Evolutionary conservation across 1,140 invertebrate species (phyloP).

Genomic region (Drosophila punjabiensis): DNA sequence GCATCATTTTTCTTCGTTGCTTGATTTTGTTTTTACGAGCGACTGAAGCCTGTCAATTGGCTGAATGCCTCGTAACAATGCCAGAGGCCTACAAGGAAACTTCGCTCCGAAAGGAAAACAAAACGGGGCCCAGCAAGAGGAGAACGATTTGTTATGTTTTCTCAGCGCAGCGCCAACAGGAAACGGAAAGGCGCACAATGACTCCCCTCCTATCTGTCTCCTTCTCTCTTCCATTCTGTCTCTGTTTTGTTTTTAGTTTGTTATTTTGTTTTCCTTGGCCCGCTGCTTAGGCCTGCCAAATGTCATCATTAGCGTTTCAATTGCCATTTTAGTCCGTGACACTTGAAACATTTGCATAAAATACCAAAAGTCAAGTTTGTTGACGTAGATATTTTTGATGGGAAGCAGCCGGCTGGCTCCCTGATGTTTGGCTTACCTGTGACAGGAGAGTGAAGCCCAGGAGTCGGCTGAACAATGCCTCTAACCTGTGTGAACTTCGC

Average conservation of each 20-base stretch:
- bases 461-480: slow-evolving; percentile 26
- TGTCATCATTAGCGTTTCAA: slow-evolving; percentile 85
- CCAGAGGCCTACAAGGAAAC: slow-evolving; percentile 66
- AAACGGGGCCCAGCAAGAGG: slow-evolving; percentile 28
- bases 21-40: slow-evolving; percentile 80
- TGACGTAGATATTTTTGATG: slow-evolving; percentile 59
- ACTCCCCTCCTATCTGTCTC: slow-evolving; percentile 6
- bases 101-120: slow-evolving; percentile 15
- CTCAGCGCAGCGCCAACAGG: slow-evolving; percentile 65
- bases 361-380: slow-evolving; percentile 75
- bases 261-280: slow-evolving; percentile 64
- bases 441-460: not conserved
- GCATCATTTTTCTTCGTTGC: slow-evolving; percentile 80
- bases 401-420: slow-evolving; percentile 35
- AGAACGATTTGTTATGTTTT: slow-evolving; percentile 84
- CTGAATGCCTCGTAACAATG: slow-evolving; percentile 84
- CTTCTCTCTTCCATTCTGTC: slow-evolving; percentile 14
- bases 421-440: slow-evolving; percentile 67
- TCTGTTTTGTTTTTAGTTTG: slow-evolving; percentile 74
- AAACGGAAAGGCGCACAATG: slow-evolving; percentile 77
- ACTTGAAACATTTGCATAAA: slow-evolving; percentile 81
- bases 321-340: slow-evolving; percentile 83
- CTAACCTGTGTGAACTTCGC: not conserved
- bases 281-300: slow-evolving; percentile 75
- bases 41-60: slow-evolving; percentile 84